Percentiles rank a stretch among this genome's conserved stretches.
phyloP scores from a whole-genome alignment of 2,888 invertebrate genomes.

The Augochlorella aurata region DNA sequence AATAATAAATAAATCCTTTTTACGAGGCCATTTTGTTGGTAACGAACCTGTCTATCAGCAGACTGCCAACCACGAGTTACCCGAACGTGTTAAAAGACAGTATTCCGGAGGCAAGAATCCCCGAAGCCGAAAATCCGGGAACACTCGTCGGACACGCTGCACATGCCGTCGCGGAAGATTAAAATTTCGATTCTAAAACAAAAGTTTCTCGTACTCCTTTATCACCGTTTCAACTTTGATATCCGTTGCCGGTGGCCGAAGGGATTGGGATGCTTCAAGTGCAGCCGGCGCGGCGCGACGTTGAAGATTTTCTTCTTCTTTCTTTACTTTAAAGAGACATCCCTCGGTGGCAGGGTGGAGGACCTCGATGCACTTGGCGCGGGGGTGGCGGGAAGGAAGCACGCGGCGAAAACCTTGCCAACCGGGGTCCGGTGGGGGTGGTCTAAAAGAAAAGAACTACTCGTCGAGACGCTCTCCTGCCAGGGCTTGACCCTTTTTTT shows the following conservation, averaged over 20 bases:
- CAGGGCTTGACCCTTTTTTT: constrained; percentile 74
- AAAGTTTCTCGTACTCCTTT: constrained; percentile 4
- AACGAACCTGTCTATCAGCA: too few species aligned
- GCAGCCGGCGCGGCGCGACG: constrained; percentile 33
- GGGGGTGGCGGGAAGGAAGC: neutral
- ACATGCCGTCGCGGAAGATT: neutral
- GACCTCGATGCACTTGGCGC: constrained; percentile 51
- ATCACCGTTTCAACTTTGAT: constrained; percentile 33
- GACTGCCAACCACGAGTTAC: too few species aligned
- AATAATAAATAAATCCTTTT: too few species aligned
- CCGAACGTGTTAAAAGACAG: too few species aligned
- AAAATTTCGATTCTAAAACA: neutral
- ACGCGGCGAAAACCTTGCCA: constrained; percentile 46
- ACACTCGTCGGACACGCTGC: neutral
- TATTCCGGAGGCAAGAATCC: too few species aligned
- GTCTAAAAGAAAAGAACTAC: constrained; percentile 66
- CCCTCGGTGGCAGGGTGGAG: constrained; percentile 55
- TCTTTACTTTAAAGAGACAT: constrained; percentile 54
- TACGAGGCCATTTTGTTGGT: too few species aligned
- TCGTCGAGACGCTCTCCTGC: constrained; percentile 63
- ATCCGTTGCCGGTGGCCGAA: neutral
- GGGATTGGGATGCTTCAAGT: constrained; percentile 39
- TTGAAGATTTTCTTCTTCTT: neutral
- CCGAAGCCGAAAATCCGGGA: neutral
- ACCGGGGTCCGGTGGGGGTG: constrained; percentile 34